Base-by-base conservation (phyloP, 2,797 vertebrate species). In the Ceryle rudis region DNA sequence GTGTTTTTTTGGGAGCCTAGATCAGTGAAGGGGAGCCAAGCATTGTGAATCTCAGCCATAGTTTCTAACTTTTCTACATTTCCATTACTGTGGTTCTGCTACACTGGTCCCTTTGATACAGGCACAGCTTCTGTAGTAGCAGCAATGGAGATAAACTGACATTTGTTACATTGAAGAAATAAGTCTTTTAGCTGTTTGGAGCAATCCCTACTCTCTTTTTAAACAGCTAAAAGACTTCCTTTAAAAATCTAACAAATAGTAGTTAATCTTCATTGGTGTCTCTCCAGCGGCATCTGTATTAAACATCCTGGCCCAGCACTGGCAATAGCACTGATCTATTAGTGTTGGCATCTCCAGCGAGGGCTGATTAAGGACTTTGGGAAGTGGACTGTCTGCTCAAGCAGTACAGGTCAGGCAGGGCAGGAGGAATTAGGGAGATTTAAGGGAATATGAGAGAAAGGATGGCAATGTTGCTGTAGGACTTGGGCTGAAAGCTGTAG, bases 221-320 rank as follows among this genome's bases (percentile, higher is more conserved):
- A 86, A 96, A 74, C 52, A 86, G 66, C 64, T 91, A 28, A 81
- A 91, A 90, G 31, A 51, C 73, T 92, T 92, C 73, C 60, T 94
- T 95, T 84, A 87, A 49, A 81, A 89, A 70, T 35, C 67, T 55
- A 91, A 77, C 69, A 95, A 95, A 80, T 14, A 54, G 84, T 26
- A 91, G 86, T 88, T 92, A 77, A 83, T 92, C 89, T 95, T 85
- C 81, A 73, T 46, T 55, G 73, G 31, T 74, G 80, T 70, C 60
- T 49, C 85, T 79, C 89, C 39, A 65, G 79, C 13, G 2, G 72
- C 66, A 82, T 65, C 77, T 47, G 25, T 47, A 78, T 28, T 69
- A 46, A 88, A 95, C 79, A 84, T 77, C 73, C 78, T 94, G 85
- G 81, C 58, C 85, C 78, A 89, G 82, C 61, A 26, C 57, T 44